Evolutionary conservation across 2,888 invertebrate species (phyloP).

Genomic region (Ditula angustiorana): DNA sequence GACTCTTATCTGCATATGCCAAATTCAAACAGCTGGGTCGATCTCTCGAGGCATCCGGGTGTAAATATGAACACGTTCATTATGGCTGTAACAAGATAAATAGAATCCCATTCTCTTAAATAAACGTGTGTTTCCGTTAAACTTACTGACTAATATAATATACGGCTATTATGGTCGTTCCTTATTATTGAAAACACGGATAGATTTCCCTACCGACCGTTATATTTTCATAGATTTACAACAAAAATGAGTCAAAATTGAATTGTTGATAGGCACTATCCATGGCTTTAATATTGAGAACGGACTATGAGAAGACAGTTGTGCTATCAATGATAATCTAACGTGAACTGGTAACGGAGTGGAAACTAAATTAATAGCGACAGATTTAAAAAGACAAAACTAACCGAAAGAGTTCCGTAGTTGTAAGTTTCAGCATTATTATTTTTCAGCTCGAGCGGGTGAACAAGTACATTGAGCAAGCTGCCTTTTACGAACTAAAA

Average conservation of each 20-base stretch:
- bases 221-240: no score
- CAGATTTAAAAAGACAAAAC: neutral
- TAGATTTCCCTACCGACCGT: no score
- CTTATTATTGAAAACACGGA: no score
- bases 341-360: no score
- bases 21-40: conserved; percentile 40
- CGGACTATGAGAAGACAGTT: no score
- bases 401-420: neutral
- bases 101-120: neutral
- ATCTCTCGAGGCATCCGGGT: conserved; percentile 28
- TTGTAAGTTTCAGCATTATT: conserved; percentile 10
- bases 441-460: conserved; percentile 23
- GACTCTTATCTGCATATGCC: conserved; percentile 40
- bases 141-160: no score
- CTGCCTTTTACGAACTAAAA: conserved; percentile 2
- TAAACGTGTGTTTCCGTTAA: neutral
- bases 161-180: no score
- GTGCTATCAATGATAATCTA: no score
- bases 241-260: no score
- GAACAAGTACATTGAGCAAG: conserved; percentile 2
- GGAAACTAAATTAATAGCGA: neutral
- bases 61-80: conserved; percentile 21
- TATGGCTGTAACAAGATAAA: conserved; percentile 25
- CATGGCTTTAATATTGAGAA: no score
- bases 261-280: no score